These are phyloP conservation scores for Drosophila ochracea DNA, from an alignment of 2,888 invertebrate genomes.

Conservation along the genomic window DNA sequence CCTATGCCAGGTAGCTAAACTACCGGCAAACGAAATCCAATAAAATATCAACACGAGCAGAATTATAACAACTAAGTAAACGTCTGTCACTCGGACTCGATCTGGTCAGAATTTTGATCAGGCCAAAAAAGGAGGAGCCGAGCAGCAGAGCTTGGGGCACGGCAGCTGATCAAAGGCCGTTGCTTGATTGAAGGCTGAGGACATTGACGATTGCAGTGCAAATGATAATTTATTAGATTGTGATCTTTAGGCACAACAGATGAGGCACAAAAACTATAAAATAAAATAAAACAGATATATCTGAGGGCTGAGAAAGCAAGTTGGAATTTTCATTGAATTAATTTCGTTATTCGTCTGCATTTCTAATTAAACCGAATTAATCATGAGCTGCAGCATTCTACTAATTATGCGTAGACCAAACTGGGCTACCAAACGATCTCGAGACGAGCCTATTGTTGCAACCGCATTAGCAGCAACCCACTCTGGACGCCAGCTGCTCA, in stretches of 20 bases:
- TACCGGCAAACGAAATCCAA: slow-evolving; percentile 55
- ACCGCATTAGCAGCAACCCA: slow-evolving; percentile 14
- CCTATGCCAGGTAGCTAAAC: slow-evolving; percentile 27
- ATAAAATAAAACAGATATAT: slow-evolving; percentile 9
- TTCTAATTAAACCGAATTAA: slow-evolving; percentile 81
- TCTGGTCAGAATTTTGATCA: slow-evolving; percentile 77
- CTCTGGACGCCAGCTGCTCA: slow-evolving; percentile 26
- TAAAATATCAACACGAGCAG: slow-evolving; percentile 81
- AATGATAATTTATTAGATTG: slow-evolving; percentile 82
- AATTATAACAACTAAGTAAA: slow-evolving; percentile 81
- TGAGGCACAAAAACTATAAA: slow-evolving; percentile 15
- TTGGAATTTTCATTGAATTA: slow-evolving; percentile 78
- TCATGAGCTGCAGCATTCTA: slow-evolving; percentile 67
- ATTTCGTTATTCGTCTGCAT: slow-evolving; percentile 76
- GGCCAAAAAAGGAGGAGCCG: slow-evolving; percentile 55
- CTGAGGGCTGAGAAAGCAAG: slow-evolving; percentile 30
- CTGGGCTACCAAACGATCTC: slow-evolving; percentile 47
- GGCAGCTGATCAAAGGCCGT: slow-evolving; percentile 77
- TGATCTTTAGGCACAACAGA: slow-evolving; percentile 65
- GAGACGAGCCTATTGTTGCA: slow-evolving; percentile 17
- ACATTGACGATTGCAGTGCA: slow-evolving; percentile 78
- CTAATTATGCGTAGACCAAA: slow-evolving; percentile 77
- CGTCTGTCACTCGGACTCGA: slow-evolving; percentile 74
- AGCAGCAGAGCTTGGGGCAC: slow-evolving; percentile 33
- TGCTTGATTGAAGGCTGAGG: slow-evolving; percentile 73